Evolutionary conservation across 92 coral and sea anemone species (phyloP), one percentile per base, ranked within the genome.

Genomic region (Plumapathes pennacea): DNA sequence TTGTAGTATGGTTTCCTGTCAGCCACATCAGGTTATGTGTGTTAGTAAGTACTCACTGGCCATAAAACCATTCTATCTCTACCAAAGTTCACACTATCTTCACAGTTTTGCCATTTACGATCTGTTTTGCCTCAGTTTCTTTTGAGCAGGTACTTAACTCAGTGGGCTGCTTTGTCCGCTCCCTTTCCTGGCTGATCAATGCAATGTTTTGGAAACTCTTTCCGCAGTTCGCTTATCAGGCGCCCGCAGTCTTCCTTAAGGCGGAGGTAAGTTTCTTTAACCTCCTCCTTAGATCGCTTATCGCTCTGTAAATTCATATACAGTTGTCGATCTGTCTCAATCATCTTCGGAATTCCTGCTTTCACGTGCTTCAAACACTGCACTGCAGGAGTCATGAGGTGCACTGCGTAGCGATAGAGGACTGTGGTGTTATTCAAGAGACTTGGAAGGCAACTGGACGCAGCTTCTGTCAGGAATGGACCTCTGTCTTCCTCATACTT

Each of bases 401-500:
- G 31, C 32, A 15, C 23, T 19, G 62, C 83, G 34, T 7, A 67
- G 13, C 10, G 1, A 8, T 8, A 3, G 19, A 75, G 51, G n/a
- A 0, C 20, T 1, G 31, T 14, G 0, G 31, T 36, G 12, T 62
- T 4, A 6, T 10, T 13, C n/a, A n/a, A n/a, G 6, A 57, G 32
- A 4, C 9, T 30, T 2, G 30, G 36, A 2, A 82, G 70, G 50
- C 31, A 63, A 18, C 27, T 27, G 42, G 46, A 41, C 5, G 75
- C 53, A 9, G 13, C 17, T 10, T 69, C 40, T 4, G 26, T 33
- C 72, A 82, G 53, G 32, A 60, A 75, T 8, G 8, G 50, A 40
- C 83, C 44, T 29, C 21, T 64, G 39, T 80, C 71, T 0, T 45
- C 32, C 18, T 28, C 37, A 52, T 64, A 80, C 29, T 38, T 10